These are phyloP conservation scores for Chrysopa pallens DNA, from an alignment of 1,140 invertebrate genomes.

Conservation along the genomic window DNA sequence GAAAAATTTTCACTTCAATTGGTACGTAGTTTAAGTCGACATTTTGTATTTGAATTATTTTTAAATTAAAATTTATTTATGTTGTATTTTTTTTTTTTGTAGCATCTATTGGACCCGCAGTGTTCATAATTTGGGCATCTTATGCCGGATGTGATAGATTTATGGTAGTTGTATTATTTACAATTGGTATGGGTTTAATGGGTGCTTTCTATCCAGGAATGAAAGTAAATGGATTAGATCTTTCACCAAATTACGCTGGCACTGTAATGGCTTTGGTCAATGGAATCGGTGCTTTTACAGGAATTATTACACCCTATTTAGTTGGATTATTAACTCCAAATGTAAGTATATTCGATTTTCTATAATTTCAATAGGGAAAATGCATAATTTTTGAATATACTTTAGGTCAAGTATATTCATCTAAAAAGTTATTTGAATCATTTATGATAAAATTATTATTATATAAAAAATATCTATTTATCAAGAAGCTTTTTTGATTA, in stretches of 20 bases:
- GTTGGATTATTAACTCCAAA: slow-evolving; percentile 54
- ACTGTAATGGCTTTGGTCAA: slow-evolving; percentile 71
- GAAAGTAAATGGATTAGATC: slow-evolving; percentile 65
- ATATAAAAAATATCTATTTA: too few relatives aligned
- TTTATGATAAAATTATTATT: neutral
- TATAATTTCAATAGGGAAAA: too few relatives aligned
- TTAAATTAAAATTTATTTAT: slow-evolving; percentile 1
- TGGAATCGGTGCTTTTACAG: slow-evolving; percentile 63
- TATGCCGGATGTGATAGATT: slow-evolving; percentile 57
- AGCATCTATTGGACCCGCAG: slow-evolving; percentile 53
- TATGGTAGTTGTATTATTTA: slow-evolving; percentile 43
- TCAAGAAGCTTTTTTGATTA: too few relatives aligned
- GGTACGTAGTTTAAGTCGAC: slow-evolving; percentile 22
- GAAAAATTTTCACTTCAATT: slow-evolving; percentile 56
- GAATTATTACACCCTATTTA: slow-evolving; percentile 59
- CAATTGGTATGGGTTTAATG: slow-evolving; percentile 54
- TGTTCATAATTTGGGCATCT: slow-evolving; percentile 61
- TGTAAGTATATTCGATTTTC: slow-evolving; percentile 25
- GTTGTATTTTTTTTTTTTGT: slow-evolving; percentile 17
- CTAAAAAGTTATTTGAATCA: neutral
- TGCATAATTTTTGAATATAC: too few relatives aligned
- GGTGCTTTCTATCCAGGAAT: slow-evolving; percentile 57
- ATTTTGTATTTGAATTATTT: neutral
- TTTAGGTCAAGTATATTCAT: too few relatives aligned
- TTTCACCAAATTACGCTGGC: slow-evolving; percentile 67